phyloP scores from a whole-genome alignment of 2,888 invertebrate species.

The Agonopterix heracliana region DNA sequence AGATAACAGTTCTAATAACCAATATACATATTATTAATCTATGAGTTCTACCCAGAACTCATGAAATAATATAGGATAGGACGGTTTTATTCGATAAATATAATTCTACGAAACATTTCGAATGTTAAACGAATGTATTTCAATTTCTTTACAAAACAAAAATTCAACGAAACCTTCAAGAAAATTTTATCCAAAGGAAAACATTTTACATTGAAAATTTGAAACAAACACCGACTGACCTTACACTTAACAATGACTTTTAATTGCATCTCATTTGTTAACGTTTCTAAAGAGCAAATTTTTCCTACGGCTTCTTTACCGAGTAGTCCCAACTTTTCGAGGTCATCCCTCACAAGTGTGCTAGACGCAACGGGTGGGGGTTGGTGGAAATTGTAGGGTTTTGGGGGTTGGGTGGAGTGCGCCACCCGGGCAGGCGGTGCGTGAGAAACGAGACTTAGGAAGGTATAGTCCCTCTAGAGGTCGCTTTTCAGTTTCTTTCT shows the following conservation, averaged over 20 bases:
- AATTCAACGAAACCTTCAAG: neutral
- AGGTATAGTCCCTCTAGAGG: constrained; percentile 48
- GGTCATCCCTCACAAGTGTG: constrained; percentile 51
- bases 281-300: constrained; percentile 21
- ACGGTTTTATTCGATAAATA: no score
- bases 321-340: constrained; percentile 48
- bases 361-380: constrained; percentile 46
- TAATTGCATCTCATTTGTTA: constrained; percentile 24
- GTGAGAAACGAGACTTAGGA: constrained; percentile 32
- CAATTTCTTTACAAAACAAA: no score
- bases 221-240: constrained; percentile 3
- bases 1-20: no score
- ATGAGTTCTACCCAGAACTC: no score
- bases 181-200: neutral
- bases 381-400: constrained; percentile 13
- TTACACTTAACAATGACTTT: constrained; percentile 14
- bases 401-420: constrained; percentile 11
- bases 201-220: no score
- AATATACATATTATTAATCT: no score
- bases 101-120: no score
- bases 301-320: constrained; percentile 14
- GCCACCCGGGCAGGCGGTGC: constrained; percentile 17
- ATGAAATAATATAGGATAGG: no score
- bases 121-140: no score
- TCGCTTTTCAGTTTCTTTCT: constrained; percentile 22